Evolutionary conservation across 2,888 invertebrate species (phyloP).

Genomic region (Andrena marginata): DNA sequence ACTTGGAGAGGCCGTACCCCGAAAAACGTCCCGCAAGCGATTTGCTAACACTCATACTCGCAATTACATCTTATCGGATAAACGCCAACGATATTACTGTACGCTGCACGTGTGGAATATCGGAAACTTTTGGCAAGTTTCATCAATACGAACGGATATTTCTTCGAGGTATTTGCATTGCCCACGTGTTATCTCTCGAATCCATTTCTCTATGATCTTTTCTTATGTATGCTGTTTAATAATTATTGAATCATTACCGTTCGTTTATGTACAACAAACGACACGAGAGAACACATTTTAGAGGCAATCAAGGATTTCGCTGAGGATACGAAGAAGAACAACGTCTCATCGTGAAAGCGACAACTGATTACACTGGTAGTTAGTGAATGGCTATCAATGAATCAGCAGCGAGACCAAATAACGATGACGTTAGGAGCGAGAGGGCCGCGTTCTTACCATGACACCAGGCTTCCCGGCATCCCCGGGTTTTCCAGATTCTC

Average conservation of each 20-base stretch:
- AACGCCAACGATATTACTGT: constrained; percentile 54
- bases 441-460: constrained; percentile 89
- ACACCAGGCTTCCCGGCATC: constrained; percentile 91
- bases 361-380: constrained; percentile 62
- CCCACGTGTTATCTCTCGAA: constrained; percentile 48
- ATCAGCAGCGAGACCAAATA: constrained; percentile 80
- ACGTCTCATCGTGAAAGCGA: constrained; percentile 34
- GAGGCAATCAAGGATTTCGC: constrained; percentile 54
- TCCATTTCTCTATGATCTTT: constrained; percentile 14
- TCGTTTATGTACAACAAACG: constrained; percentile 45
- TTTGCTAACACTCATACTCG: constrained; percentile 36
- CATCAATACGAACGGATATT: constrained; percentile 34
- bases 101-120: constrained; percentile 31
- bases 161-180: constrained; percentile 16
- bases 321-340: constrained; percentile 41
- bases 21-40: constrained; percentile 27
- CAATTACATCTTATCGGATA: constrained; percentile 51
- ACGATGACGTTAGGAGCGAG: constrained; percentile 82
- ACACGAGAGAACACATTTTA: constrained; percentile 42
- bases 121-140: constrained; percentile 24
- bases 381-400: constrained; percentile 72
- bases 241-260: constrained; percentile 17
- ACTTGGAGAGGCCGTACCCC: constrained; percentile 9
- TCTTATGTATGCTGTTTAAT: neutral
- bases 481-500: constrained; percentile 90